A percentile compares a stretch with the other conserved stretches of the same genome.
Conservation (phyloP, 2,113 vertebrate species). For the Pseudorhombus dupliciocellatus region DNA sequence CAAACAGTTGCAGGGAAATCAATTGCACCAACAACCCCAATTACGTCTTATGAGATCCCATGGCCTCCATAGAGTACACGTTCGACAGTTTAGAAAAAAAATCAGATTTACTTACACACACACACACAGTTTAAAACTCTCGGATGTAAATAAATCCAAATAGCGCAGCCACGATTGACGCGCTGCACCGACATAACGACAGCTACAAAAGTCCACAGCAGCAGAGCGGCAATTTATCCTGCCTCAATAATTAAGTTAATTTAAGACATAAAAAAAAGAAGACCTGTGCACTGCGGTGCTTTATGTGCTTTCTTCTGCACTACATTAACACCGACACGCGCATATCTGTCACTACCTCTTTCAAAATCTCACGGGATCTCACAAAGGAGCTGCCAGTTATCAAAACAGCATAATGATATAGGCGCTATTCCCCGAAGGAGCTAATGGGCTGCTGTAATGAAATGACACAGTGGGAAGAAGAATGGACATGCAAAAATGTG, state of each 20-base stretch:
- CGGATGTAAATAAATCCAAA: background rate
- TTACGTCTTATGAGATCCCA: slow-evolving; percentile 34
- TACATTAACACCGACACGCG: background rate
- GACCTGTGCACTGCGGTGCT: background rate
- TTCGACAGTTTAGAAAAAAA: slow-evolving; percentile 19
- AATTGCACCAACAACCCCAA: slow-evolving; percentile 40
- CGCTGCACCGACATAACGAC: background rate
- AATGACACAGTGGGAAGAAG: slow-evolving; percentile 41
- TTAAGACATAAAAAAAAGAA: slow-evolving; percentile 1
- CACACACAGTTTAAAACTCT: background rate
- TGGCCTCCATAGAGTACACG: background rate
- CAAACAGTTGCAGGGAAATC: slow-evolving; percentile 20
- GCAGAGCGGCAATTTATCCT: background rate
- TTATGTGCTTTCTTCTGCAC: slow-evolving; percentile 4
- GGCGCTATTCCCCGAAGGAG: slow-evolving; percentile 30
- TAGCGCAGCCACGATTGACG: no score
- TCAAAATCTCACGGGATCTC: background rate
- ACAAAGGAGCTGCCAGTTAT: slow-evolving; percentile 29
- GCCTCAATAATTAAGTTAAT: background rate
- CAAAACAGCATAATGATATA: slow-evolving; percentile 19
- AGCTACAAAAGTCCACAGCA: background rate
- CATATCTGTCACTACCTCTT: slow-evolving; percentile 12
- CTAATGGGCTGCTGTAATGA: slow-evolving; percentile 46
- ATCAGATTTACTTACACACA: slow-evolving; percentile 20
- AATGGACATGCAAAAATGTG: slow-evolving; percentile 37